phyloP scores from a whole-genome alignment of 2,888 invertebrate genomes.

The Oscheius sp. region DNA sequence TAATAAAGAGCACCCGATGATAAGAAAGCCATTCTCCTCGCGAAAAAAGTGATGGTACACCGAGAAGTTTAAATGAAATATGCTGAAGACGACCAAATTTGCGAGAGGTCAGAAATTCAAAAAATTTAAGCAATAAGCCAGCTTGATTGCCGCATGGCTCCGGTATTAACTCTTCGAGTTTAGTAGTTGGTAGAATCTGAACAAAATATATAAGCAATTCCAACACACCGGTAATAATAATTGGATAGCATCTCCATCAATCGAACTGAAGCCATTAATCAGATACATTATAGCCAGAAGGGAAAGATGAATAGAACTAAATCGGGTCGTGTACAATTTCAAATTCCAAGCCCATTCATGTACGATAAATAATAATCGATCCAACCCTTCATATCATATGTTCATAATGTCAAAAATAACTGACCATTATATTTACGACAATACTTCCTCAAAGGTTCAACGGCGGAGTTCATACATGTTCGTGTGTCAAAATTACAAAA shows the following conservation, averaged over 20 bases:
- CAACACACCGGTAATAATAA: slow-evolving; percentile 10
- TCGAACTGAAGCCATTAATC: slow-evolving; percentile 23
- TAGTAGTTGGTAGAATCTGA: slow-evolving; percentile 1
- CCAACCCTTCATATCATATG: slow-evolving; percentile 33
- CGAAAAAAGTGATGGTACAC: slow-evolving; percentile 37
- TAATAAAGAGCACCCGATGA: slow-evolving; percentile 32
- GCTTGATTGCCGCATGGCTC: not conserved
- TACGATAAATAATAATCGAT: slow-evolving; percentile 39
- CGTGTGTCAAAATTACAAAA: slow-evolving; percentile 27
- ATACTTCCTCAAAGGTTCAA: slow-evolving; percentile 18
- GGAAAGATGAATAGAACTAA: slow-evolving; percentile 33
- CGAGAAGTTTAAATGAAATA: slow-evolving; percentile 34
- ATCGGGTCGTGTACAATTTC: slow-evolving; percentile 33
- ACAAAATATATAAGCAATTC: not conserved
- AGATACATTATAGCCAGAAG: slow-evolving; percentile 40
- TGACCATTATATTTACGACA: slow-evolving; percentile 27
- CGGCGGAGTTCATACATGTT: not conserved
- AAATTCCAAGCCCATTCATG: slow-evolving; percentile 37
- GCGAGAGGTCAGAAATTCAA: slow-evolving; percentile 46
- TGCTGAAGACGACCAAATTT: slow-evolving; percentile 39
- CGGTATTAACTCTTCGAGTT: not conserved
- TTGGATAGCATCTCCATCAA: slow-evolving; percentile 11
- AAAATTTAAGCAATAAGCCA: slow-evolving; percentile 29
- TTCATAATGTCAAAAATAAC: not conserved
- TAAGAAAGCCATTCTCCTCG: slow-evolving; percentile 46